These are phyloP conservation scores for Noturus placidus DNA, from an alignment of 2,113 vertebrate species.

Conservation along the genomic window DNA sequence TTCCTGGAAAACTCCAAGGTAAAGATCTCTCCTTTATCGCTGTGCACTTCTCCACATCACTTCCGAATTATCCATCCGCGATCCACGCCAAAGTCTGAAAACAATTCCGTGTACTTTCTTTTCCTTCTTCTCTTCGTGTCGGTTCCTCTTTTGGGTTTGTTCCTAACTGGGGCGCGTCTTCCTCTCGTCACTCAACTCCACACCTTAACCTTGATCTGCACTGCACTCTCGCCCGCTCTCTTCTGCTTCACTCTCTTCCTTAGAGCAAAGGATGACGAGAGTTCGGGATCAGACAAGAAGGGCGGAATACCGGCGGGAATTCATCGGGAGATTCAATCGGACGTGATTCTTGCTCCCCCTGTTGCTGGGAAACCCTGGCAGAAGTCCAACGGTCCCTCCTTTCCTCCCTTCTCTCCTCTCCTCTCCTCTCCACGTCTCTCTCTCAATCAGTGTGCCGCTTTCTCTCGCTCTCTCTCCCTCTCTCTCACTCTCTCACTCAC, in stretches of 20 bases:
- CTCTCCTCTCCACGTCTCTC: constrained; percentile 55
- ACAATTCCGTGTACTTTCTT: background rate
- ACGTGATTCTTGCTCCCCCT: constrained; percentile 57
- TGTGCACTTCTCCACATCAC: background rate
- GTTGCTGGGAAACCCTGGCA: constrained; percentile 69
- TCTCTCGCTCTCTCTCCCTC: constrained; percentile 47
- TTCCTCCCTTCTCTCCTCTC: constrained; percentile 52
- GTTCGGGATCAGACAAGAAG: constrained; percentile 51
- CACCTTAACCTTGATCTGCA: background rate
- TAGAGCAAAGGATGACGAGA: constrained; percentile 32
- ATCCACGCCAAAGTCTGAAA: background rate
- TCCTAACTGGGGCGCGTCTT: background rate
- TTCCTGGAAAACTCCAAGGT: background rate
- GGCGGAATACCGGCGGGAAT: constrained; percentile 44
- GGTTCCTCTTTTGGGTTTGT: background rate
- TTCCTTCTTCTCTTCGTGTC: background rate
- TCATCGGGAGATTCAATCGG: constrained; percentile 44
- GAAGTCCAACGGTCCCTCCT: constrained; percentile 59
- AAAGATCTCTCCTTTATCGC: background rate
- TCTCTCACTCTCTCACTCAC: constrained; percentile 8
- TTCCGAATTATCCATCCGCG: background rate
- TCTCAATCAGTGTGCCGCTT: constrained; percentile 52
- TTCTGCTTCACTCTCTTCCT: constrained; percentile 33
- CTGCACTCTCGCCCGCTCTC: constrained; percentile 1
- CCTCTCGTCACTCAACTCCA: background rate